Percentiles rank a stretch among this genome's conserved stretches.
Conservation (phyloP, 2,113 vertebrate genomes). For the Pterocles burchelli region DNA sequence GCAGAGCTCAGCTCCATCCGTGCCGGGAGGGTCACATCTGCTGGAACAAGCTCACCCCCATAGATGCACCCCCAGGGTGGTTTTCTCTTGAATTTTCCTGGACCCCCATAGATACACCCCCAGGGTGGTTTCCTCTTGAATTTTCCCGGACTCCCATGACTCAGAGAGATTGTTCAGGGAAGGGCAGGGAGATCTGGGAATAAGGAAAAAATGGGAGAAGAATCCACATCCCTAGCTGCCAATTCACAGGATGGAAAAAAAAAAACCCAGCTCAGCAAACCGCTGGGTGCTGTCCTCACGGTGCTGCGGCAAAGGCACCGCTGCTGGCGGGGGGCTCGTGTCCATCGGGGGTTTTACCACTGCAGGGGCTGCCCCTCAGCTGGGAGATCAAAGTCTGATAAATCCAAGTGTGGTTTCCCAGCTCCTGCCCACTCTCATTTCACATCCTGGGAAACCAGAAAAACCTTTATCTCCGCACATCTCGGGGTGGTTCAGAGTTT, state of each 20-base stretch:
- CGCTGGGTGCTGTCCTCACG: too few relatives aligned
- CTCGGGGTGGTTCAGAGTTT: background rate
- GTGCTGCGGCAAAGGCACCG: too few relatives aligned
- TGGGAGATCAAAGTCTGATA: background rate
- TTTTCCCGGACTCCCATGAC: background rate
- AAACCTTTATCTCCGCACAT: background rate
- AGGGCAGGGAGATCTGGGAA: background rate
- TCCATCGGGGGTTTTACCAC: background rate
- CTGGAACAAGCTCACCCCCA: background rate
- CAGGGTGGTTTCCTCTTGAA: background rate
- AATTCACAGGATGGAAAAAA: background rate
- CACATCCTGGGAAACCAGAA: background rate
- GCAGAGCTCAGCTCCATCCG: rapidly evolving
- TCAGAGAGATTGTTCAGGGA: background rate
- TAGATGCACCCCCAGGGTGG: background rate
- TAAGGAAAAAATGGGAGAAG: background rate
- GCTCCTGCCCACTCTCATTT: background rate
- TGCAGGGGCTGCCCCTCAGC: background rate
- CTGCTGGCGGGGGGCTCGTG: too few relatives aligned
- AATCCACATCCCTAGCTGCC: background rate
- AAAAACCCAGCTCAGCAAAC: background rate
- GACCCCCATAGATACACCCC: rapidly evolving
- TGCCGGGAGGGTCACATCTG: rapidly evolving
- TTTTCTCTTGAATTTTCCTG: background rate
- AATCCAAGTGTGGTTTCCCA: background rate